Base-by-base conservation (phyloP, 1,140 invertebrate genomes). In the Drosophila orosa region DNA sequence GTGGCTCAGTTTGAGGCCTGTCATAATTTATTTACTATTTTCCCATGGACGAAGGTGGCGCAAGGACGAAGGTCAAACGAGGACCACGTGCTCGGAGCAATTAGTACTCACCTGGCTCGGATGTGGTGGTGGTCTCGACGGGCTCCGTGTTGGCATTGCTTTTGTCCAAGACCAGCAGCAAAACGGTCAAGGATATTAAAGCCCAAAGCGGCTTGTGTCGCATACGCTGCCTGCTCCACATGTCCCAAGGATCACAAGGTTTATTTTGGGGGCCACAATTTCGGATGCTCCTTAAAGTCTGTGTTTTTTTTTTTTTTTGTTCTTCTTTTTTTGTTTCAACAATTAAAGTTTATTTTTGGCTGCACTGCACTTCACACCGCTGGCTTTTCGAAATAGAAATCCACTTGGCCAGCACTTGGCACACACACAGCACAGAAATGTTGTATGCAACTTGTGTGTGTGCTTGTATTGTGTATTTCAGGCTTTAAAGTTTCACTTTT, bases 161-260 rank as follows among this genome's bases (percentile, higher is more conserved):
- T 59, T 87, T 90, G 68, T 91, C 90, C 74, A 91, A 67, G 66
- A 81, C 78, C 52, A 90, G 69, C 65, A 87, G 71, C 61, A 90
- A 82, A 55, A 91, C 67, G 68, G 83, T 81, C 74, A 91, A 74
- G 82, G 83, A 78, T 78, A 91, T 78, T 39, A 91, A 60, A 5
- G 85, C 77, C 77, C 85, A 91, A 29, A 91, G 83, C 44, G 90
- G 90, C 68, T 87, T 91, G 65, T 91, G 90, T 37, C 90, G 82
- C 79, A 91, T 63, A 61, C 78, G 81, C 59, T 86, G 84, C 78
- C 84, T 82, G 58, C 69, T 69, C 79, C 83, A 73, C 72, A 83
- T 77, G 67, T 62, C 48, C 45, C 57, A 82, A 68, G 62, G 68
- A 72, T 76, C 57, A 63, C 52, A 76, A 57, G 50, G 50, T 10